Conservation (phyloP, 2,797 vertebrate genomes). For the Crenichthys baileyi region DNA sequence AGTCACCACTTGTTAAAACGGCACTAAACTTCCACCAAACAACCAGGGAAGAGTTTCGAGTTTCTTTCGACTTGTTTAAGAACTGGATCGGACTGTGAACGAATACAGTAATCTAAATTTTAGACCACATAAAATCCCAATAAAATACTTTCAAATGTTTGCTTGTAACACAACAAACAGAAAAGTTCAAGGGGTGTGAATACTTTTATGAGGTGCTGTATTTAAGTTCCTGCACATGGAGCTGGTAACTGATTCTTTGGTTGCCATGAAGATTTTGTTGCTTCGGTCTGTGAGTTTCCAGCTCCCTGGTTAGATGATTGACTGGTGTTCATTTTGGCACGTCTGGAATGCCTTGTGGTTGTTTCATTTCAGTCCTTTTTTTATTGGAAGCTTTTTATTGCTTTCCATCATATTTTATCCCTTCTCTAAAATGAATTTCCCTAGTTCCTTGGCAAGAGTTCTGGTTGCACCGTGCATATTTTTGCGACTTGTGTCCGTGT, state of each 20-base stretch:
- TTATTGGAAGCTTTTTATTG: conserved; percentile 5
- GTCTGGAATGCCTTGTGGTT: conserved; percentile 26
- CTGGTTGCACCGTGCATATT: background rate
- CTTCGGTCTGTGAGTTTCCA: conserved; percentile 29
- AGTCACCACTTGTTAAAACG: background rate
- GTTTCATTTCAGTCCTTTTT: conserved; percentile 26
- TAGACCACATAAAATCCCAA: background rate
- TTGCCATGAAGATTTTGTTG: conserved; percentile 14
- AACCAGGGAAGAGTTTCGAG: background rate
- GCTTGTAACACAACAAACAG: too few relatives aligned
- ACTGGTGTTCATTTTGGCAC: conserved; percentile 42
- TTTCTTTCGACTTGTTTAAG: background rate
- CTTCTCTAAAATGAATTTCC: background rate
- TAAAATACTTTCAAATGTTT: background rate
- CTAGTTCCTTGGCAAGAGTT: background rate
- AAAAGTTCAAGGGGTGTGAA: background rate
- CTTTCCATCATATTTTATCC: conserved; percentile 8
- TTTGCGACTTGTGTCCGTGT: background rate
- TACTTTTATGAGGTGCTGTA: background rate
- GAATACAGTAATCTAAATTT: background rate
- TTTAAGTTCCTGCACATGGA: background rate
- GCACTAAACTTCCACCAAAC: background rate
- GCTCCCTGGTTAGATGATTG: conserved; percentile 24
- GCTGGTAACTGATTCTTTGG: conserved; percentile 20
- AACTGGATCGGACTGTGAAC: background rate